These are phyloP conservation scores for Hippoglossus hippoglossus DNA, from an alignment of 2,797 vertebrate species.

Conservation along the genomic window DNA sequence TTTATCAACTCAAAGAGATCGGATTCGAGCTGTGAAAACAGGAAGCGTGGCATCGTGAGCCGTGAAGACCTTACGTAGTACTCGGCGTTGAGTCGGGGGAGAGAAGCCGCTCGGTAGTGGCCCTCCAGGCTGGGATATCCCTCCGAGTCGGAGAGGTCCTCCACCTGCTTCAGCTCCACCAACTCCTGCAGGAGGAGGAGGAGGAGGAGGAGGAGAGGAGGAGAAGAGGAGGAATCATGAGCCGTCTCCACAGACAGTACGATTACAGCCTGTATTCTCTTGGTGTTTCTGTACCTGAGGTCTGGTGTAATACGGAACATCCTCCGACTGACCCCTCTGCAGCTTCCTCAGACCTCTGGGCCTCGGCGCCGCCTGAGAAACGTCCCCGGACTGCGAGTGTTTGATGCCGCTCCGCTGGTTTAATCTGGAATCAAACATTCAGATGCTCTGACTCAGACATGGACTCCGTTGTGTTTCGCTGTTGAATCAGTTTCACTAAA, in stretches of 20 bases:
- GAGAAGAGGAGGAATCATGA: background rate
- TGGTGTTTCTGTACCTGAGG: slow-evolving; percentile 73
- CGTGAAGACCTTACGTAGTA: slow-evolving; percentile 87
- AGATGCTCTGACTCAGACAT: background rate
- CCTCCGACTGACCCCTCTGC: slow-evolving; percentile 90
- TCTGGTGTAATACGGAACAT: slow-evolving; percentile 78
- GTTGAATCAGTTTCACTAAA: background rate
- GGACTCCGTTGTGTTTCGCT: background rate
- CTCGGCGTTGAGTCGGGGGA: slow-evolving; percentile 94
- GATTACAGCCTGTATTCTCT: too few relatives aligned
- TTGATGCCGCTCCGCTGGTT: slow-evolving; percentile 77
- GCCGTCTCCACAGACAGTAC: too few relatives aligned
- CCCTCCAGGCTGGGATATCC: slow-evolving; percentile 88
- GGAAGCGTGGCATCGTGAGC: background rate
- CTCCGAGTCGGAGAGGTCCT: slow-evolving; percentile 84
- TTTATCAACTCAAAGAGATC: background rate
- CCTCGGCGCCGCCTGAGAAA: slow-evolving; percentile 83
- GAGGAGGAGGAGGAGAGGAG: slow-evolving; percentile 30
- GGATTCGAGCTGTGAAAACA: background rate
- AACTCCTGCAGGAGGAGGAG: slow-evolving; percentile 80
- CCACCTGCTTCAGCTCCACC: slow-evolving; percentile 90
- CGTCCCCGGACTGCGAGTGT: slow-evolving; percentile 90
- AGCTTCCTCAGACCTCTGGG: slow-evolving; percentile 84
- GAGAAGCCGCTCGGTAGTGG: slow-evolving; percentile 92
- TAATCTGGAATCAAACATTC: slow-evolving; percentile 75